Base-by-base conservation (phyloP, 2,113 vertebrate genomes). In the Harpagus bidentatus region DNA sequence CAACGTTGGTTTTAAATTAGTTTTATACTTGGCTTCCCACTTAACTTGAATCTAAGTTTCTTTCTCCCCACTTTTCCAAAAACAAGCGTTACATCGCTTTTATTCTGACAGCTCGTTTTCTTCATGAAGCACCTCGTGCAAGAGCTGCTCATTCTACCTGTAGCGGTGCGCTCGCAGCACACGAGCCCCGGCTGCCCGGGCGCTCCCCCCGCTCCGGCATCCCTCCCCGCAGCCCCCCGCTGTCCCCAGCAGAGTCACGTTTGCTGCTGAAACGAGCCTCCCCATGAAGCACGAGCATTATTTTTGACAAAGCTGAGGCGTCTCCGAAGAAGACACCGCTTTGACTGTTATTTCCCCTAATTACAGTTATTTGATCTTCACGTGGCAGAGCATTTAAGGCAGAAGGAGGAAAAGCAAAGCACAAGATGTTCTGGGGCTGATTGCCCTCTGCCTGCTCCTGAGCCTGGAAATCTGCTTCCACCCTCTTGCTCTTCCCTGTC, bases 161-260 rank as follows among this genome's bases (percentile, higher is more conserved):
- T 14, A 5, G 1, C 8, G 2, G 5, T 1, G 14, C 2, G 3
- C 7, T 11, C 2, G 1, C 20, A 15, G 52, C 67, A 13, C 42
- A 11, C 0, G 1, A 25, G 13, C 10, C n/a, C 14, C 16, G 8
- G 59, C 34, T 22, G 50, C 59, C 36, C 5, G 0, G 4, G 29
- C 2, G 4, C 36, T 43, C n/a, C 21, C 38, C 47, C 18, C 3
- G 6, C 45, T 6, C 67, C 21, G 3, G 19, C 89, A 56, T 32
- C 8, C 34, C 66, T 52, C 43, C 72, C 63, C 4, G 4, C 59
- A 36, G 40, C 63, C 69, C 42, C 65, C 17, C 11, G 1, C 36
- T 5, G 6, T 17, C 47, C 48, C 29, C 20, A 5, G 23, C 62
- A 42, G 12, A 38, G 1, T 10, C 22, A 4, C 22, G 0, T n/a